Evolutionary conservation across 2,113 vertebrate species (phyloP).

Genomic region (Trichechus manatus): DNA sequence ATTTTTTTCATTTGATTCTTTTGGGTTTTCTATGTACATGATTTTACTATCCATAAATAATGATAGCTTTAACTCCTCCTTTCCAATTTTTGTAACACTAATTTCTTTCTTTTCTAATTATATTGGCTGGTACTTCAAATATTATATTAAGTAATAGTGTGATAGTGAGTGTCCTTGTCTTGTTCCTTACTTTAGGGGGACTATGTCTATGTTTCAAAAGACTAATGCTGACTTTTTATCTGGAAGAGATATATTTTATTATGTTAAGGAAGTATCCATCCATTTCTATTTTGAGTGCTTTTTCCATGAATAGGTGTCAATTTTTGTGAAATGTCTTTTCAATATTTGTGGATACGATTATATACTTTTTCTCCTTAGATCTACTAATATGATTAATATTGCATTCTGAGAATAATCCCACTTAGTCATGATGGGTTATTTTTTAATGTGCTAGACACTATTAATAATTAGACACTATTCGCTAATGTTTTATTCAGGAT

Average conservation of each 20-base stretch:
- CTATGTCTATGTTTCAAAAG: neutral
- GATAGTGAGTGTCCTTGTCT: too few species aligned
- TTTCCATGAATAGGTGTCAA: neutral
- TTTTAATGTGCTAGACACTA: neutral
- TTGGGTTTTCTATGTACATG: neutral
- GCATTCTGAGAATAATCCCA: neutral
- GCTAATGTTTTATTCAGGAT: neutral
- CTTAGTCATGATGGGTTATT: neutral
- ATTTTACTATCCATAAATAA: neutral
- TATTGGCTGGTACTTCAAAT: too few species aligned
- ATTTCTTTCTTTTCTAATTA: too few species aligned
- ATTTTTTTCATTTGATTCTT: neutral
- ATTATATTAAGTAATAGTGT: too few species aligned
- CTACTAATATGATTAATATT: conserved; percentile 10
- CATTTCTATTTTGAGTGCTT: neutral
- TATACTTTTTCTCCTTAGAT: neutral
- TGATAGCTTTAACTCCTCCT: neutral
- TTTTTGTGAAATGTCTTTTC: conserved; percentile 27
- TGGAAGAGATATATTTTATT: neutral
- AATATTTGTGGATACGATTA: neutral
- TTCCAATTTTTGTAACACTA: neutral
- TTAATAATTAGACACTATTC: neutral
- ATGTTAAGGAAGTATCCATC: neutral
- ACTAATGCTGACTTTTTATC: neutral
- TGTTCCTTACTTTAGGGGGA: neutral